Base-by-base conservation (phyloP, 2,888 invertebrate species). In the Pomacea canaliculata region DNA sequence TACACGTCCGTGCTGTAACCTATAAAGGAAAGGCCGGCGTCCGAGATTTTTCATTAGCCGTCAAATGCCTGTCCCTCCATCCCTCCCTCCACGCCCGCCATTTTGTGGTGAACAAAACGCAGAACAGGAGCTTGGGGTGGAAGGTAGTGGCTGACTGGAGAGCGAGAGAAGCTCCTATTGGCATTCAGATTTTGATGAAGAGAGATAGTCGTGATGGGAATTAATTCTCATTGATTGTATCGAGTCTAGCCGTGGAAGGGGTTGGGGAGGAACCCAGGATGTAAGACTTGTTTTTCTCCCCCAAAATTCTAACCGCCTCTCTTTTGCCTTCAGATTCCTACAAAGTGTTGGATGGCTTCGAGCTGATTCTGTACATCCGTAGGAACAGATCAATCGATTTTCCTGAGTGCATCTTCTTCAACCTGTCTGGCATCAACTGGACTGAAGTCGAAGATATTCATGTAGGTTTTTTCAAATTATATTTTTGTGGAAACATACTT, bases 331-430 rank as follows among this genome's bases (percentile, higher is more conserved):
- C 73, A 73, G 73, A 67, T n/a, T 73, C 73, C 46, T 73, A 73
- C 73, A 56, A 56, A 66, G 73, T 66, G 10, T 51, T 73, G 73
- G 66, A 23, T 16, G 73, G 73, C 19, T 73, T 66, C 60, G 73
- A 73, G 46, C 7, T 73, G 73, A 27, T 51, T n/a, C 66, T 73
- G 27, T 27, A 27, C 12, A 18, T 67, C 7, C 23, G n/a, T 49
- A 9, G 9, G 19, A 63, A 63, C 27, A 23, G 18, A 4, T 23
- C 37, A 0, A 48, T 46, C 9, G 18, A 10, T 3, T 27, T 49
- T n/a, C 23, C 48, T 1, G 27, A 67, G 46, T 73, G 73, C 46
- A 66, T 23, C 37, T 73, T 73, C 73, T 27, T 73, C 59, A 67
- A 73, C 23, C 67, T 73, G 19, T 67, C 73, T 23, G 8, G 18